Conservation (phyloP, 1,140 invertebrate species). For the Pseudomyrmex flavicornis region DNA sequence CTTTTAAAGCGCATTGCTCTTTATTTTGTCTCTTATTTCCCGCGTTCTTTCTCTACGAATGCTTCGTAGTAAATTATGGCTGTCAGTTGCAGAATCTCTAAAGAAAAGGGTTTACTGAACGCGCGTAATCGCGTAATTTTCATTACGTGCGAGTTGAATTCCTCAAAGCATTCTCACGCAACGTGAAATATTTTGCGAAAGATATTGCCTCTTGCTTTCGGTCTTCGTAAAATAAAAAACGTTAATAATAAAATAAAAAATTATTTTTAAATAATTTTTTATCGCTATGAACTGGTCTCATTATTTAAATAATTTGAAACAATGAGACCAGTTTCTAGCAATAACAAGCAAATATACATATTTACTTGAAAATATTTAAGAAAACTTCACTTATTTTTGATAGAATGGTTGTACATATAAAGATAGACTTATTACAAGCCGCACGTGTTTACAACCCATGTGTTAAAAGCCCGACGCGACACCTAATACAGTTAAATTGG, state of each 20-base stretch:
- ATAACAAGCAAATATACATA: neutral
- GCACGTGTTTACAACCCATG: neutral
- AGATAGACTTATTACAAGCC: neutral
- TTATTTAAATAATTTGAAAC: neutral
- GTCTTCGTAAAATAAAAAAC: neutral
- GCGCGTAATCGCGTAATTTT: conserved; percentile 48
- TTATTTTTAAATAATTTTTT: conserved; percentile 4
- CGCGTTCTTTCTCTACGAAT: conserved; percentile 24
- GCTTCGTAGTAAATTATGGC: conserved; percentile 43
- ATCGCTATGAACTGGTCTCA: no score
- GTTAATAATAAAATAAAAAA: neutral
- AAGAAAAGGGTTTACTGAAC: conserved; percentile 49
- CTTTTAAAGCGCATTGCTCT: conserved; percentile 56
- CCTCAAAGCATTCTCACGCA: neutral
- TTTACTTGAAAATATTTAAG: neutral
- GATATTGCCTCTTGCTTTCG: neutral
- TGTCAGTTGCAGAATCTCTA: conserved; percentile 45
- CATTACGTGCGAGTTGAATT: conserved; percentile 43
- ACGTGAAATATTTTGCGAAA: neutral
- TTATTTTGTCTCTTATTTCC: conserved; percentile 46
- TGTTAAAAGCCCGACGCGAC: conserved; percentile 15
- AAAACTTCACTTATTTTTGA: neutral
- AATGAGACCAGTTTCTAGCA: neutral
- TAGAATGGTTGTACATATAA: neutral
- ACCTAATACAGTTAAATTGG: conserved; percentile 30